Evolutionary conservation across 2,888 invertebrate genomes (phyloP), one percentile per base, ranked within the genome.

Genomic region (Nysson spinosus): DNA sequence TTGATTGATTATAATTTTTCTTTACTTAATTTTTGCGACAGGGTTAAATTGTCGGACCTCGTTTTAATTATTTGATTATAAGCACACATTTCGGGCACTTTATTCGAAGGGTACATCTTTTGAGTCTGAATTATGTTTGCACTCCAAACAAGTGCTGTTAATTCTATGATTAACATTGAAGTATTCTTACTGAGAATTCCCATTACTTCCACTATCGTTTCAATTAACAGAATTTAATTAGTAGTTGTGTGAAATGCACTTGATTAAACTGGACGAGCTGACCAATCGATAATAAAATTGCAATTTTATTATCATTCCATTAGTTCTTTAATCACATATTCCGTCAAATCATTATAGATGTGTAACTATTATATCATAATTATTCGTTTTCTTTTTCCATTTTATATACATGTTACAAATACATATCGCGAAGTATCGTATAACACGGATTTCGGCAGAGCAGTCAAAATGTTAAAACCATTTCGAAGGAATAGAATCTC

Each of bases 151-250:
- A 42, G 43, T 43, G 34, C 14, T 22, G 4, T 4, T 37, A 0
- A n/a, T 11, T 20, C 5, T 5, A 7, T 7, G 14, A 14, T 28
- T 7, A 30, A 26, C 6, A 17, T 3, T 42, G 14, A 39, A 44
- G 30, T n/a, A 16, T 17, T 26, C 3, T 28, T 5, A 20, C 16
- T 11, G 16, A 5, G 3, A n/a, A n/a, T n/a, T n/a, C 4, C 3
- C 17, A 9, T 9, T 9, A 24, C 20, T 49, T 35, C 32, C 34
- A 43, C 43, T 40, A 30, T 32, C 24, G 43, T 39, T 60, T 44
- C 22, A 30, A 47, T 51, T 57, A 51, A 57, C 28, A 28, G n/a
- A 39, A 51, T 35, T 63, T 42, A 64, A 64, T 60, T 54, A 60
- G n/a, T 39, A 20, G 26, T 42, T 52, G n/a, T n/a, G n/a, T 6